Evolutionary conservation across 1,140 invertebrate genomes (phyloP).

Genomic region (Cotesia chilonis): DNA sequence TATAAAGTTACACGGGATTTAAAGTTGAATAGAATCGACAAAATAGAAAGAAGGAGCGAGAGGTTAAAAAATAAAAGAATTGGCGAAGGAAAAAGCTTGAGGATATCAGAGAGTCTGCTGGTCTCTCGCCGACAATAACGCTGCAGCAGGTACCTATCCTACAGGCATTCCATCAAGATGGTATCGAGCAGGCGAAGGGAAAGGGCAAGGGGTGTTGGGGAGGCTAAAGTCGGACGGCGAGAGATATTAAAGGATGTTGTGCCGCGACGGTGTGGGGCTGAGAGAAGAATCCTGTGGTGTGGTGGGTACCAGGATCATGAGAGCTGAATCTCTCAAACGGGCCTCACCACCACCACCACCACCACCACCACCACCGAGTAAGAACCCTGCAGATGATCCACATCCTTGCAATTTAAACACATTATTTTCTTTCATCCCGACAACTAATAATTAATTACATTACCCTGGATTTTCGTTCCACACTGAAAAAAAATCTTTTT

Average conservation of each 20-base stretch:
- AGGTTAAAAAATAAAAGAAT: conserved; percentile 18
- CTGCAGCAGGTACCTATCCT: conserved; percentile 58
- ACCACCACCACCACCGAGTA: neutral
- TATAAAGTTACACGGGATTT: neutral
- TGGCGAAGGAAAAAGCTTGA: conserved; percentile 21
- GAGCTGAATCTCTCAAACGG: conserved; percentile 35
- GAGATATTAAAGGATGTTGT: conserved; percentile 62
- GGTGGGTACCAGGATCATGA: conserved; percentile 50
- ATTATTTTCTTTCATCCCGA: conserved; percentile 5
- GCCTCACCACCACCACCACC: neutral
- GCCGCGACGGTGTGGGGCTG: conserved; percentile 42
- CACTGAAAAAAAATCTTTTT: conserved; percentile 38
- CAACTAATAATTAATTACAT: conserved; percentile 5
- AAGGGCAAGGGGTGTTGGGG: conserved; percentile 29
- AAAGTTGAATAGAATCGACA: neutral
- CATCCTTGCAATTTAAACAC: conserved; percentile 10
- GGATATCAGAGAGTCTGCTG: conserved; percentile 45
- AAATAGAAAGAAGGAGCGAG: conserved; percentile 13
- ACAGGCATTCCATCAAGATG: conserved; percentile 63
- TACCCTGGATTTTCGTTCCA: conserved; percentile 32
- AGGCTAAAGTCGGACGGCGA: conserved; percentile 47
- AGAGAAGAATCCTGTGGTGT: conserved; percentile 52
- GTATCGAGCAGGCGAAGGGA: conserved; percentile 52
- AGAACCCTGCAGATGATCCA: too few relatives aligned
- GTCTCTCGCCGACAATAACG: conserved; percentile 49